Percentiles rank a stretch among this genome's conserved stretches.
These are phyloP conservation scores for Sander vitreus DNA, from an alignment of 2,113 vertebrate genomes.

Conservation along the genomic window DNA sequence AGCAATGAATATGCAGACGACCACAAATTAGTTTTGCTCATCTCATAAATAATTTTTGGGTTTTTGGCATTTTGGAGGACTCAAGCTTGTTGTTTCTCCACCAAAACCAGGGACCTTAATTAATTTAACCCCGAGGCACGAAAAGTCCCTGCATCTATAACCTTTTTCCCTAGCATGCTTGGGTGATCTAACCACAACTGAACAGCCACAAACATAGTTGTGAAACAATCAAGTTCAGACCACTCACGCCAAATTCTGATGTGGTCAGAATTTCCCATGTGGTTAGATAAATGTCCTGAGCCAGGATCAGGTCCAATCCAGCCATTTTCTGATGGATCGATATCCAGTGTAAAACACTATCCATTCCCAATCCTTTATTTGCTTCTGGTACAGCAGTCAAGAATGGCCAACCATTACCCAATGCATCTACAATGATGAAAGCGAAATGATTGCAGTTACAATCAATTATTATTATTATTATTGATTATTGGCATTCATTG, in stretches of 20 bases:
- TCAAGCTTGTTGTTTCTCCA: conserved; percentile 41
- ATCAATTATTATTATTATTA: neutral
- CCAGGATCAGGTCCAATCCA: neutral
- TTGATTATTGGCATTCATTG: neutral
- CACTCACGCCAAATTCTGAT: neutral
- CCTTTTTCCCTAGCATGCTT: conserved; percentile 23
- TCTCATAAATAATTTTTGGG: conserved; percentile 69
- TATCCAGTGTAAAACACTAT: conserved; percentile 9
- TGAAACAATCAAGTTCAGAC: neutral
- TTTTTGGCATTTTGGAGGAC: conserved; percentile 61
- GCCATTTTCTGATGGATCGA: conserved; percentile 1
- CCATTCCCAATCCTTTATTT: conserved; percentile 11
- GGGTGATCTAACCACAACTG: conserved; percentile 13
- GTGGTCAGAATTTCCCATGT: neutral
- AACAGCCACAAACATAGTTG: conserved; percentile 3
- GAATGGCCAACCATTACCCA: neutral
- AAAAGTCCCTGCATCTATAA: conserved; percentile 1
- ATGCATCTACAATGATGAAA: conserved; percentile 5
- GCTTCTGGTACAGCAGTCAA: neutral
- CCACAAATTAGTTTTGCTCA: conserved; percentile 69
- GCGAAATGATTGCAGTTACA: neutral
- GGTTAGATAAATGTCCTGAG: conserved; percentile 4
- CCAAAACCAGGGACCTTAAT: conserved; percentile 10
- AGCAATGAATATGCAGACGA: conserved; percentile 76
- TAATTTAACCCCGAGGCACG: conserved; percentile 9